Base-by-base conservation (phyloP, 2,113 vertebrate species). In the Kryptolebias marmoratus region DNA sequence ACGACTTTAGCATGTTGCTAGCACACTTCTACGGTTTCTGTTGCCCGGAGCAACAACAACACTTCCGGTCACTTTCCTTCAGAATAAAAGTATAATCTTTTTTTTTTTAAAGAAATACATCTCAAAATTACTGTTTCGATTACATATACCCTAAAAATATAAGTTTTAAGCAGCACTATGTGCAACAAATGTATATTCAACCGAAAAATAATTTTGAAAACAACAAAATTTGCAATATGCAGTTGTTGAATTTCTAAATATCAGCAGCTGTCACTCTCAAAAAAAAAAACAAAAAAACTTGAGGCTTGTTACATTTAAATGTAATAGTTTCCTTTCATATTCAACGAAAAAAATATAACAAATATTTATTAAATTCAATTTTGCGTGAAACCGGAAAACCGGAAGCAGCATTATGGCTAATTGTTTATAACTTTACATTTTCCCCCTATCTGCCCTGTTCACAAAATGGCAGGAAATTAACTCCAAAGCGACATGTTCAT, bases 381-480 rank as follows among this genome's bases (percentile, higher is more conserved):
- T 18, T 18, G 3, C 1, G 3, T 50, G 7, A 50, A 12, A 64
- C 1, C 3, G 6, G 28, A 3, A 57, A 64, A 57, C 71, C 55
- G 70, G 86, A 89, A 79, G 52, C 10, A 16, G 0, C 0, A 0
- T 32, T 49, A 16, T 15, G 0, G 10, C 42, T 63, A 8, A 50
- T 4, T 27, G 1, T 22, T 2, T 4, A 5, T 55, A 16, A 65
- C 77, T 83, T 15, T 60, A 27, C 1, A 1, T 49, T 27, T 11
- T 42, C 39, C 5, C 22, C 30, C 42, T 61, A 66, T 18, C 27
- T 0, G 11, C 27, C 27, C 16, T 72, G 80, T 54, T 90, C 91
- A 93, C 83, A 84, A 93, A 91, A 71, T 93, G 87, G 92, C 92
- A 93, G 93, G 93, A 94, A 94, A 84, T 76, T 11, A 49, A 12